Base-by-base conservation (phyloP, 2,888 invertebrate species). In the Acleris literana region DNA sequence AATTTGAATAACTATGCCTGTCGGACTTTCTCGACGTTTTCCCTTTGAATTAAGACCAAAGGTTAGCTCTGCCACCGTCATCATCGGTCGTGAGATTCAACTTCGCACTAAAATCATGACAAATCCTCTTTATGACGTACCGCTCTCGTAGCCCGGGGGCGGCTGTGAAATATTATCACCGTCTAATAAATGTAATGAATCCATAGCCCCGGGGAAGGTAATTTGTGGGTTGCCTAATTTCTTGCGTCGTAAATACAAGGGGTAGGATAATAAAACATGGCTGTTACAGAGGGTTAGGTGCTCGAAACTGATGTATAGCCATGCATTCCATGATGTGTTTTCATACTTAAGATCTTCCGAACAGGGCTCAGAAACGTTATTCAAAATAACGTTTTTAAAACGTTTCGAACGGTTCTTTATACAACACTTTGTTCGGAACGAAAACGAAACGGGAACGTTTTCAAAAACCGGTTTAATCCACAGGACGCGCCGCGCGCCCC, bases 201-300 rank as follows among this genome's bases (percentile, higher is more conserved):
- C 68, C 60, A 62, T 67, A 44, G 58, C 62, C 55, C 22, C 16
- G 46, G 57, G 46, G 13, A 29, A 55, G 48, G 59, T 43, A 48
- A 59, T 62, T 56, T 56, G 67, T 49, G 64, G 67, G 61, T 55
- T 60, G 63, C 68, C 70, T 69, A 68, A 71, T 69, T 69, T 65
- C 63, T 63, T 20, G 59, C 52, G 58, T 69, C 68, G 70, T 72
- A 72, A 72, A 70, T 72, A 72, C 60, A 49, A 60, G 46, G 60
- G 66, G n/a, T 29, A 20, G 29, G n/a, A 43, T 64, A 61, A 71
- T 70, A 69, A 72, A 68, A 71, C 59, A 62, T 57, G 66, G 61
- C 39, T 55, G 55, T 43, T 55, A n/a, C 54, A 48, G 54, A 60
- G 65, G 61, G 65, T 61, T 52, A 52, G 43, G 25, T 16, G 13